Evolutionary conservation across 2,888 invertebrate species (phyloP), one percentile per base, ranked within the genome.

Genomic region (Lampropteryx suffumata): DNA sequence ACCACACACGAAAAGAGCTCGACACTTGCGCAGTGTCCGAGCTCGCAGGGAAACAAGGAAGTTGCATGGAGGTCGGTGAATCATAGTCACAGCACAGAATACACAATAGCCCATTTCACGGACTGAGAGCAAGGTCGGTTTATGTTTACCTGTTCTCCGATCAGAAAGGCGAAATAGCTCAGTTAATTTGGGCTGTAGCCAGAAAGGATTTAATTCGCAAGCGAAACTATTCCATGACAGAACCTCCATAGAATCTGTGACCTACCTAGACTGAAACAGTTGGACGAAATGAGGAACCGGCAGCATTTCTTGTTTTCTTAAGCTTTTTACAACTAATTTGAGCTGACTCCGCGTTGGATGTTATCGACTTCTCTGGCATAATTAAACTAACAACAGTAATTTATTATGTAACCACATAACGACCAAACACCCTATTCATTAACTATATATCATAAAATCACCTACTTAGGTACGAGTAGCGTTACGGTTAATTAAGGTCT

Each of bases 61-160:
- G 35, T 41, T 27, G 50, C 44, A 37, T 24, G 17, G 35, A 50
- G 45, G 50, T 14, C 44, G 17, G 33, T 44, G 50, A 50, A 39
- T 50, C 50, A 50, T 24, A 14, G 24, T 9, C 40, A 17, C 9
- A 12, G 27, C 29, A 21, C 21, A 30, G 40, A 40, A 40, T 50
- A 50, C 34, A 28, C 10, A 14, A 32, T 41, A 32, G 8, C 33
- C 29, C 40, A 45, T 50, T 29, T 44, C 44, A 50, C 34, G 24
- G 7, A 37, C 12, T 10, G 30, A 30, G 35, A 39, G 26, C 50
- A 45, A 50, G 50, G 50, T 35, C 35, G 26, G 7, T 10, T 9
- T 29, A 11, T 40, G n/a, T 40, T 45, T 45, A 40, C 30, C 50
- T 40, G 30, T 11, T 12, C 17, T 30, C 30, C 12, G 12, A 30